Base-by-base conservation (phyloP, 2,113 vertebrate genomes). In the Galemys pyrenaicus region DNA sequence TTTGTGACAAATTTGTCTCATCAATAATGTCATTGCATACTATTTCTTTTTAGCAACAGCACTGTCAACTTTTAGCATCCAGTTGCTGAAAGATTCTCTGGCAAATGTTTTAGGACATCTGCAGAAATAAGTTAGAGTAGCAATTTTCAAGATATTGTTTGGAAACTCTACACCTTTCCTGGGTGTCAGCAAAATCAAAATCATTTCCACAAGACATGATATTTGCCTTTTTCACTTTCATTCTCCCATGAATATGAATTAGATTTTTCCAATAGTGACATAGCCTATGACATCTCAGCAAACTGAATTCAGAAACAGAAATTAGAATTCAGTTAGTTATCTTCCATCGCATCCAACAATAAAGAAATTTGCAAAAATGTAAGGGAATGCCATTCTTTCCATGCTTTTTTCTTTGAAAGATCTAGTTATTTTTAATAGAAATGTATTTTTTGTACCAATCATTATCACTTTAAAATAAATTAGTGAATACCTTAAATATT, bases 391-490 rank as follows among this genome's bases (percentile, higher is more conserved):
- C 11, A 77, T 77, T 95, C 17, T 90, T 78, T 22, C 89, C 24
- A 35, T 58, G 35, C 11, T 7, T 79, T 87, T 58, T 54, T 83
- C 12, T 15, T 24, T 1, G 16, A 64, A 87, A 56, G 26, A 87
- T 70, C 65, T 5, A 56, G 30, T 60, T 46, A 68, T 74, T 95
- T 93, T 89, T 11, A 67, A 30, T 58, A 89, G 67, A 87, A 85
- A 39, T 16, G 41, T 67, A 56, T 80, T 39, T 86, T 54, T 86
- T 80, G 20, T 56, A 22, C 7, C 8, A 56, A 56, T 22, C 54
- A 90, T 65, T 71, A 77, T 70, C 71, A 92, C 80, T 94, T 74
- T 70, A 91, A 91, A 88, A 81, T 71, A 96, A 87, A 89, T 65
- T 56, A 37, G 88, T 49, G 44, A 82, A 65, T 65, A 89, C 35